Evolutionary conservation across 2,113 vertebrate species (phyloP).

Genomic region (Egretta garzetta): DNA sequence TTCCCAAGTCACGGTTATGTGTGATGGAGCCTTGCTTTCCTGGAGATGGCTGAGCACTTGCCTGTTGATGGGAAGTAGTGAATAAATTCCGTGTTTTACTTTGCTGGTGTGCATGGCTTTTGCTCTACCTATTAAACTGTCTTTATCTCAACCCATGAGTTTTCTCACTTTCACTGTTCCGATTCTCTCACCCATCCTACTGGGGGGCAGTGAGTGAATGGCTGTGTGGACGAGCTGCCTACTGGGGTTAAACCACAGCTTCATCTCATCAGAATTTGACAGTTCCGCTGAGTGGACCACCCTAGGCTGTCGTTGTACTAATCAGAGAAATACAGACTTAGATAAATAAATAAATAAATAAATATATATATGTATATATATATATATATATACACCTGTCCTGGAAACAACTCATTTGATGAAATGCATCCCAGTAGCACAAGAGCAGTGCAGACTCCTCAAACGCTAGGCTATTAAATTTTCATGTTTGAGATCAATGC

Average conservation of each 20-base stretch:
- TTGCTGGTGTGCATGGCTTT: not conserved
- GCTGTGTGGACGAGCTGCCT: not conserved
- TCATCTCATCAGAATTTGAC: not conserved
- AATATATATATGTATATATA: no score
- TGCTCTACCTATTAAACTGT: not conserved
- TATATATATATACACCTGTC: not conserved
- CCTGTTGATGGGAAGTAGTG: not conserved
- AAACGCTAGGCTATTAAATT: not conserved
- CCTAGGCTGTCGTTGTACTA: not conserved
- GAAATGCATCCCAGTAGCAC: not conserved
- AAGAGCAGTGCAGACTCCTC: not conserved
- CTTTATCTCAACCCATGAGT: accelerated
- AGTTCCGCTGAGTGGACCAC: not conserved
- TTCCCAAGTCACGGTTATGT: accelerated
- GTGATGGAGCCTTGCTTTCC: not conserved
- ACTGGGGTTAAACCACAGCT: not conserved
- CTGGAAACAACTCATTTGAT: not conserved
- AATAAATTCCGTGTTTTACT: not conserved
- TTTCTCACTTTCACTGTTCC: not conserved
- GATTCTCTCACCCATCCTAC: not conserved
- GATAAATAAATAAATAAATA: no score
- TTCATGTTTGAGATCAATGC: not conserved
- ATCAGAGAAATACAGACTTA: not conserved
- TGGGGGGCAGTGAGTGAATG: not conserved
- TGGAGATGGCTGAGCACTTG: not conserved